A percentile compares a stretch with the other conserved stretches of the same genome.
These are phyloP conservation scores for Lucilia sericata DNA, from an alignment of 1,140 invertebrate genomes.

Conservation along the genomic window DNA sequence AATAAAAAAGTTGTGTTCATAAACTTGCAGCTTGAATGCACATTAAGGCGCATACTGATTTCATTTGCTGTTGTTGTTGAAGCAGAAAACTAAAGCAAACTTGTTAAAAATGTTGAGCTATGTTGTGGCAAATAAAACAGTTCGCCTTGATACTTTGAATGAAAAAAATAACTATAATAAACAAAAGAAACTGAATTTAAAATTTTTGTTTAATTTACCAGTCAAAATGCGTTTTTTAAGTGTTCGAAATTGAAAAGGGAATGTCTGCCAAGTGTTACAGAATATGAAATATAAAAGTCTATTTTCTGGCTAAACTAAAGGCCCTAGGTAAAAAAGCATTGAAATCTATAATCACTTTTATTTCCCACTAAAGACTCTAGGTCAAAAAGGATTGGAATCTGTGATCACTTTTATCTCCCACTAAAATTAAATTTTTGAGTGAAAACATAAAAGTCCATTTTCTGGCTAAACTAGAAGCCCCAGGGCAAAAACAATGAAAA, in stretches of 20 bases:
- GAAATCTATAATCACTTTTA: too few relatives aligned
- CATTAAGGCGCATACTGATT: constrained; percentile 21
- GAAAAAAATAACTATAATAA: not conserved
- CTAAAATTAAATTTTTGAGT: too few relatives aligned
- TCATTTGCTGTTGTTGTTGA: not conserved
- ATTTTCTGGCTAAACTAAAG: too few relatives aligned
- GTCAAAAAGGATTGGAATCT: too few relatives aligned
- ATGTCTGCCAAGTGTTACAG: not conserved
- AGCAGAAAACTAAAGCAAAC: not conserved
- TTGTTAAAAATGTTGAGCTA: not conserved
- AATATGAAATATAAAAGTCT: too few relatives aligned
- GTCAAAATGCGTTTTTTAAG: not conserved
- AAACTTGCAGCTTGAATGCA: constrained; percentile 25
- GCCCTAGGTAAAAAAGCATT: too few relatives aligned
- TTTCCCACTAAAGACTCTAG: too few relatives aligned
- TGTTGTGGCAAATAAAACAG: not conserved
- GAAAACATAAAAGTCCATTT: too few relatives aligned
- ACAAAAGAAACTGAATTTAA: not conserved
- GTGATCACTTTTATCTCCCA: too few relatives aligned
- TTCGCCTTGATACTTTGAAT: constrained; percentile 21
- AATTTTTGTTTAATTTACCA: not conserved
- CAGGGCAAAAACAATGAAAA: too few relatives aligned
- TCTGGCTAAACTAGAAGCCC: too few relatives aligned
- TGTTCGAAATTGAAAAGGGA: not conserved
- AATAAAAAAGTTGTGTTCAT: not conserved